phyloP scores from a whole-genome alignment of 2,797 vertebrate genomes.

The Tapera naevia region DNA sequence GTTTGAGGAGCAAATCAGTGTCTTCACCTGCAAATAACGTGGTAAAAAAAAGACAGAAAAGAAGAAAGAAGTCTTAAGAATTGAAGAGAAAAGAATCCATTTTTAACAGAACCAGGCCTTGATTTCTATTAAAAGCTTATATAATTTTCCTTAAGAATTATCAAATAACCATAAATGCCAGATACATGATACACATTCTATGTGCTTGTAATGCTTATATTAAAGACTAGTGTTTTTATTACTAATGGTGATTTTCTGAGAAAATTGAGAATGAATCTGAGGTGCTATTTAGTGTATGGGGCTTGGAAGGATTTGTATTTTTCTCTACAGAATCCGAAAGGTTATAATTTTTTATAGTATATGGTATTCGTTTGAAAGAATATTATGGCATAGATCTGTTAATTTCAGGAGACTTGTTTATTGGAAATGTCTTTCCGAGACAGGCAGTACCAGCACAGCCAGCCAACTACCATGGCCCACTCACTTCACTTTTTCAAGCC shows the following conservation, averaged over 20 bases:
- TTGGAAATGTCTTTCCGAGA: neutral
- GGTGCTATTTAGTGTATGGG: accelerated
- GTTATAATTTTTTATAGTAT: neutral
- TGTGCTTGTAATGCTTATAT: neutral
- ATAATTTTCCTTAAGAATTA: neutral
- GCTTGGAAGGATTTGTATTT: accelerated
- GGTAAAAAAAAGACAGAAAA: too few relatives aligned
- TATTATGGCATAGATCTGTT: neutral
- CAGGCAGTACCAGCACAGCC: neutral
- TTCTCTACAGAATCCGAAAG: neutral
- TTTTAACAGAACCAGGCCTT: neutral
- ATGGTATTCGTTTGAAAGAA: neutral
- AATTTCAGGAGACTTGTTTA: neutral
- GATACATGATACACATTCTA: neutral
- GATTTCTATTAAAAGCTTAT: neutral
- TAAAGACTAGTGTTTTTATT: neutral
- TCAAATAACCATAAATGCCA: neutral
- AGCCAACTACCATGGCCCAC: accelerated
- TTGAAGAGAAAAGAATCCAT: neutral
- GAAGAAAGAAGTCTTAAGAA: neutral
- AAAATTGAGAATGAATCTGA: neutral
- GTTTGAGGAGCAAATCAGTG: neutral
- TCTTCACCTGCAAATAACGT: neutral
- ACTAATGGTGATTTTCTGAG: neutral
- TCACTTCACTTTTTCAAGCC: neutral